A percentile compares a stretch with the other conserved stretches of the same genome.
phyloP scores from a whole-genome alignment of 1,140 invertebrate species.

The Trichonephila clavipes region DNA sequence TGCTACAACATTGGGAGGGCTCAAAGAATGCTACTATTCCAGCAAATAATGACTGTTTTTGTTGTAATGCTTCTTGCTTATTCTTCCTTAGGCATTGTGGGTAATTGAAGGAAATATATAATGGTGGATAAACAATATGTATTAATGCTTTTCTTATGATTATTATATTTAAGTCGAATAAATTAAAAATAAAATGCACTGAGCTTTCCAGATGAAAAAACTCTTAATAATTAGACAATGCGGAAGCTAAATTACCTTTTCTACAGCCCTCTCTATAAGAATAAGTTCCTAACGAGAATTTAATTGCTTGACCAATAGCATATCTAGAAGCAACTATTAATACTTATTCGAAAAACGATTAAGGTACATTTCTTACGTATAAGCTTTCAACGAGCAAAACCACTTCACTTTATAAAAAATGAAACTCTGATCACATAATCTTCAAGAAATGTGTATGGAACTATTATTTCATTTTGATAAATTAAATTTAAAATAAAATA shows the following conservation, averaged over 20 bases:
- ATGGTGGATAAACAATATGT: not conserved
- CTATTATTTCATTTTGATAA: too few species aligned
- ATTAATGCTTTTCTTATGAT: not conserved
- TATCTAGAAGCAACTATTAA: too few species aligned
- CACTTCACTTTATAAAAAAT: too few species aligned
- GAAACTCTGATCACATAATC: too few species aligned
- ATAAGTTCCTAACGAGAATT: not conserved
- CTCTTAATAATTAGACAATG: not conserved
- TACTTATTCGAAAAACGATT: too few species aligned
- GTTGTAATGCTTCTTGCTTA: not conserved
- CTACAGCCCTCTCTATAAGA: not conserved
- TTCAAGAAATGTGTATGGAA: too few species aligned
- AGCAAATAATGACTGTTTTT: not conserved
- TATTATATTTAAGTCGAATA: not conserved
- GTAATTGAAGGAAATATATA: not conserved
- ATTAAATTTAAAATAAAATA: too few species aligned
- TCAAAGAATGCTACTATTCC: conserved; percentile 1
- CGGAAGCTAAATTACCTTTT: not conserved
- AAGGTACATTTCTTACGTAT: too few species aligned
- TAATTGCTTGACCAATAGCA: not conserved
- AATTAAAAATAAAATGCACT: not conserved
- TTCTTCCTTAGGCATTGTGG: not conserved
- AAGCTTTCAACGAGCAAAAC: too few species aligned
- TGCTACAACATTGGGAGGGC: not conserved
- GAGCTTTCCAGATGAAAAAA: not conserved